A percentile compares a stretch with the other conserved stretches of the same genome.
Conservation (phyloP, 2,888 invertebrate genomes). For the Miltochrista miniata region DNA sequence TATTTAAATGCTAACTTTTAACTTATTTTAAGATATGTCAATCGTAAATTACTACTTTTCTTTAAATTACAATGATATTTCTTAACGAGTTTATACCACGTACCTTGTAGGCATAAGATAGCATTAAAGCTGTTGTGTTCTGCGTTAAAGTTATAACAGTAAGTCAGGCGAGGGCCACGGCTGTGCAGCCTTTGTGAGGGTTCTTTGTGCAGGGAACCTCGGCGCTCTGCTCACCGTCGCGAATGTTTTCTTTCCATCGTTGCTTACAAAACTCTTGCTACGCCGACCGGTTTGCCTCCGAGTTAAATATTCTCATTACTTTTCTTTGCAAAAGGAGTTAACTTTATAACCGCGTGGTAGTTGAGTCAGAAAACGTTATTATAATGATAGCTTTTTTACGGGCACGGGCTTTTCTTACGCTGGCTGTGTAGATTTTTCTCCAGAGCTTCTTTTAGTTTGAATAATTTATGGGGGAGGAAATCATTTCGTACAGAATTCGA, state of each 20-base stretch:
- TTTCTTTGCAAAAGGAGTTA: slow-evolving; percentile 75
- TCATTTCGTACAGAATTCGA: too few relatives aligned
- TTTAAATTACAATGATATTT: too few relatives aligned
- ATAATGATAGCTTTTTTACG: slow-evolving; percentile 74
- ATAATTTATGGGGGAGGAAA: too few relatives aligned
- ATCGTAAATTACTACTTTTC: too few relatives aligned
- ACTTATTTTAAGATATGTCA: too few relatives aligned
- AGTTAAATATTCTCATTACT: slow-evolving; percentile 79
- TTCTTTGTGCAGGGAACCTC: slow-evolving; percentile 53
- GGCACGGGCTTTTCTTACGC: slow-evolving; percentile 53
- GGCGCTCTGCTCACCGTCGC: slow-evolving; percentile 53
- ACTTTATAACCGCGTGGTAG: slow-evolving; percentile 68
- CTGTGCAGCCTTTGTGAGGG: slow-evolving; percentile 57
- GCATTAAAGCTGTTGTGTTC: slow-evolving; percentile 62
- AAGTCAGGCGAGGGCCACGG: slow-evolving; percentile 48
- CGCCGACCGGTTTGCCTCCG: slow-evolving; percentile 71
- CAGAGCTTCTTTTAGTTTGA: slow-evolving; percentile 57
- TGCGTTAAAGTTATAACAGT: slow-evolving; percentile 65
- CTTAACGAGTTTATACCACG: too few relatives aligned
- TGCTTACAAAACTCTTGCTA: slow-evolving; percentile 55
- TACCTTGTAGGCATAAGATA: slow-evolving; percentile 16
- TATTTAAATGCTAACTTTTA: too few relatives aligned
- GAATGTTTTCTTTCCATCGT: slow-evolving; percentile 68
- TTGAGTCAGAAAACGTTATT: slow-evolving; percentile 73
- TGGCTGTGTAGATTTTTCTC: slow-evolving; percentile 55